Percentiles rank a stretch among this genome's conserved stretches.
These are phyloP conservation scores for Peucedramus taeniatus DNA, from an alignment of 2,113 vertebrate genomes.

Conservation along the genomic window DNA sequence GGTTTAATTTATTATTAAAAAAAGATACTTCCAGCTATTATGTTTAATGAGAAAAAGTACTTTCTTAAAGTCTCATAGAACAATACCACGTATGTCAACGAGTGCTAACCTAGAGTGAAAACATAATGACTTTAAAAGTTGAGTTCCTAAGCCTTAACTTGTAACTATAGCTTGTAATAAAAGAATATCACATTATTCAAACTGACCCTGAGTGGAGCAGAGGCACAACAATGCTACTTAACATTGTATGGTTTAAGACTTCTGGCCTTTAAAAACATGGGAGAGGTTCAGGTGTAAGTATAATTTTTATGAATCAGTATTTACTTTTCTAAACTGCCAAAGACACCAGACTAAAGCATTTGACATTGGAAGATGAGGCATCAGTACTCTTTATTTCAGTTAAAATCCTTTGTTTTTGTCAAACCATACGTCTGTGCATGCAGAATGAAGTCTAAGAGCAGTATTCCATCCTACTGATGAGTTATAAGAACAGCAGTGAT, in stretches of 20 bases:
- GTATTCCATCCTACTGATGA: not conserved
- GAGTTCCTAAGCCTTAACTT: not conserved
- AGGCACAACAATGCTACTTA: not conserved
- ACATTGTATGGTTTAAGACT: not conserved
- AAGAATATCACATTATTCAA: not conserved
- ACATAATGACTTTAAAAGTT: not conserved
- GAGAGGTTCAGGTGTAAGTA: not conserved
- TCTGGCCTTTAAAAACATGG: not conserved
- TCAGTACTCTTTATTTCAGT: not conserved
- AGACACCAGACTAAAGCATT: not conserved
- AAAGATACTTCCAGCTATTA: not conserved
- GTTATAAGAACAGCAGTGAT: not conserved
- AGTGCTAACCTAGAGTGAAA: not conserved
- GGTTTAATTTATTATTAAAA: not conserved
- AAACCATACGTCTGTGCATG: not conserved
- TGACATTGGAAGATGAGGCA: not conserved
- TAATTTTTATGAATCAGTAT: not conserved
- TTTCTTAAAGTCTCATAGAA: not conserved
- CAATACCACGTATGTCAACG: not conserved
- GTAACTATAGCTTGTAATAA: not conserved
- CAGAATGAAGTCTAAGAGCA: not conserved
- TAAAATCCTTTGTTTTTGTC: not conserved
- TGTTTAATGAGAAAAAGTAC: not conserved
- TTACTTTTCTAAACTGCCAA: not conserved
- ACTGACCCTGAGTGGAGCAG: not conserved